phyloP scores from a whole-genome alignment of 2,113 vertebrate genomes.

The Varanus komodoensis region DNA sequence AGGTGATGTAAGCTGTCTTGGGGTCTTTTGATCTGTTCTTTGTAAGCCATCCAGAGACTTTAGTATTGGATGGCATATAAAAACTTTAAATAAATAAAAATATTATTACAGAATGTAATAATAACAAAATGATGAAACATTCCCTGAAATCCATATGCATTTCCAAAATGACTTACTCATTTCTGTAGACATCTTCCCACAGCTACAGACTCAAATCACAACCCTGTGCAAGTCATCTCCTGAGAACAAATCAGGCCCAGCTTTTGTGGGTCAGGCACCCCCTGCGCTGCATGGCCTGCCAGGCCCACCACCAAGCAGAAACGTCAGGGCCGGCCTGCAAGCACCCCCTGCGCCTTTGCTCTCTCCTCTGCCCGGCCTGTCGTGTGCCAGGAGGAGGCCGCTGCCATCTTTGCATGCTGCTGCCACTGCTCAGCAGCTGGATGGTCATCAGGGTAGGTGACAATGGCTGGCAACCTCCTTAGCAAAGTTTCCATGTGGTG shows the following conservation, averaged over 20 bases:
- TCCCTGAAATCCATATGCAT: background rate
- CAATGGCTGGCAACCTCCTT: background rate
- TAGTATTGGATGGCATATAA: too few relatives aligned
- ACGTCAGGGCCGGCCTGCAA: background rate
- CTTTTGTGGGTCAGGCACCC: background rate
- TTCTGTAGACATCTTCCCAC: background rate
- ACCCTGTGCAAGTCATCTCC: background rate
- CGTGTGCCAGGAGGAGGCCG: background rate
- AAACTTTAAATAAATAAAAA: too few relatives aligned
- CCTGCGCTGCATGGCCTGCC: too few relatives aligned
- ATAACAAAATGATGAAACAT: background rate
- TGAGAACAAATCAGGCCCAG: background rate
- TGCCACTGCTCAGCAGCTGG: background rate
- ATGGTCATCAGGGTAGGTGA: background rate
- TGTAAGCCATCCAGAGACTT: too few relatives aligned
- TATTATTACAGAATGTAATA: too few relatives aligned
- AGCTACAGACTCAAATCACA: background rate
- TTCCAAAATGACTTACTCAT: background rate
- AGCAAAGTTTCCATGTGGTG: background rate
- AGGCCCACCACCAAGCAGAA: background rate
- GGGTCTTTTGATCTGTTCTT: too few relatives aligned
- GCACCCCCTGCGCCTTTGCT: background rate
- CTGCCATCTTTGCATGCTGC: too few relatives aligned
- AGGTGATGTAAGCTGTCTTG: too few relatives aligned
- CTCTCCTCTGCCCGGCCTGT: background rate